phyloP scores from a whole-genome alignment of 2,888 invertebrate genomes.

The Isoperla grammatica region DNA sequence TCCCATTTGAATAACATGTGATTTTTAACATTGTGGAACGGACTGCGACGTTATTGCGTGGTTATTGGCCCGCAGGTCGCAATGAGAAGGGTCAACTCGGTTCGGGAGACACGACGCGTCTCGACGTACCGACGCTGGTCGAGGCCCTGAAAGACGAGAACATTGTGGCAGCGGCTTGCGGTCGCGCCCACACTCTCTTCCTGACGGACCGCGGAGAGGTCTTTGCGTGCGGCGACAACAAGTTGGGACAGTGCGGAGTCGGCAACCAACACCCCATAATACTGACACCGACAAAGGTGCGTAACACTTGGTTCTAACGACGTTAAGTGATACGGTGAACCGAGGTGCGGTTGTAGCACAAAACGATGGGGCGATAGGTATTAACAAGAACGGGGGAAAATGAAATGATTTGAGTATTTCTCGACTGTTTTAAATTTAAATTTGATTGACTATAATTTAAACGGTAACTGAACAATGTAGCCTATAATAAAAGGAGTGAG shows the following conservation, averaged over 20 bases:
- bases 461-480: no score
- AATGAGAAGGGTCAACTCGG: slow-evolving; percentile 84
- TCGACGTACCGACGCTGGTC: slow-evolving; percentile 70
- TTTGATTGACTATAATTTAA: no score
- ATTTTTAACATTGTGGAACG: no score
- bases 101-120: slow-evolving; percentile 65
- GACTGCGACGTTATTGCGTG: neutral
- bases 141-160: slow-evolving; percentile 69
- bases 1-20: no score
- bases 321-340: no score
- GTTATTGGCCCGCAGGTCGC: slow-evolving; percentile 48
- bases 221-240: slow-evolving; percentile 87
- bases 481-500: no score
- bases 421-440: no score
- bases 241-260: slow-evolving; percentile 86
- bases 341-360: no score
- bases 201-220: slow-evolving; percentile 82
- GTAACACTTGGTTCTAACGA: slow-evolving; percentile 16
- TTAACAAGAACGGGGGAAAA: no score
- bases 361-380: no score
- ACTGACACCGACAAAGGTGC: slow-evolving; percentile 46
- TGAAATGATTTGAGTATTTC: no score
- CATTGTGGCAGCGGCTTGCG: slow-evolving; percentile 81
- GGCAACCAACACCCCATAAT: slow-evolving; percentile 54
- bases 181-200: slow-evolving; percentile 82